A percentile compares a stretch with the other conserved stretches of the same genome.
phyloP scores from a whole-genome alignment of 1,140 invertebrate genomes.

The Macrobrachium nipponense region DNA sequence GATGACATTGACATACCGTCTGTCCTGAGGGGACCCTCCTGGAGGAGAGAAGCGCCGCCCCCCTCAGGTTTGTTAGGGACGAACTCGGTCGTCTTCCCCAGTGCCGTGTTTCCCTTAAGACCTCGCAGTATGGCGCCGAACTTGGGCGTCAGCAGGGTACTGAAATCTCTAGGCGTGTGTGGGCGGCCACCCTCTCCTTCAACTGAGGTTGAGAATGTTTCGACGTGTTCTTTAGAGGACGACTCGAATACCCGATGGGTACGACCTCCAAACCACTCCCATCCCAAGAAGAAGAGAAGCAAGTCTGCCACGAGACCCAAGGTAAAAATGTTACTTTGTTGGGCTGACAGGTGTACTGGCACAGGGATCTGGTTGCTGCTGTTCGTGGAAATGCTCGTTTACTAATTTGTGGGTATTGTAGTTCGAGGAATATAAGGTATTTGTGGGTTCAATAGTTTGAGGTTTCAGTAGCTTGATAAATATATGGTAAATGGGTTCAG shows the following conservation, averaged over 20 bases:
- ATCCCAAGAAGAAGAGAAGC: neutral
- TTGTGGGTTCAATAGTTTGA: no score
- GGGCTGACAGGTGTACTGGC: no score
- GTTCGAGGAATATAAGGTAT: no score
- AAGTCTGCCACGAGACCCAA: no score
- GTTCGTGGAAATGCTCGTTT: no score
- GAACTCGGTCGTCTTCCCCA: conserved; percentile 28
- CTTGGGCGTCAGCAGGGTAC: conserved; percentile 40
- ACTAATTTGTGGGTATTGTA: no score
- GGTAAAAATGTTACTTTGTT: no score
- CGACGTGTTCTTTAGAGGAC: conserved; percentile 33
- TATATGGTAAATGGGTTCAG: no score
- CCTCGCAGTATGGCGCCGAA: neutral
- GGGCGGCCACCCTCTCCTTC: conserved; percentile 35
- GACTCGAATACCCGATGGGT: neutral
- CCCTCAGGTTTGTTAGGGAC: conserved; percentile 16
- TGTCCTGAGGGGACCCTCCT: neutral
- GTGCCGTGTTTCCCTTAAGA: conserved; percentile 41
- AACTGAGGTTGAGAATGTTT: conserved; percentile 42
- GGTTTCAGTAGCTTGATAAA: no score
- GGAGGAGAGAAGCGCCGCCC: neutral
- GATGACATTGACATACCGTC: neutral
- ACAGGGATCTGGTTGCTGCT: no score
- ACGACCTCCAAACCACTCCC: neutral
- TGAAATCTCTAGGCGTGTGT: conserved; percentile 39